These are phyloP conservation scores for Scotopteryx bipunctaria DNA, from an alignment of 2,888 invertebrate species.

Conservation along the genomic window DNA sequence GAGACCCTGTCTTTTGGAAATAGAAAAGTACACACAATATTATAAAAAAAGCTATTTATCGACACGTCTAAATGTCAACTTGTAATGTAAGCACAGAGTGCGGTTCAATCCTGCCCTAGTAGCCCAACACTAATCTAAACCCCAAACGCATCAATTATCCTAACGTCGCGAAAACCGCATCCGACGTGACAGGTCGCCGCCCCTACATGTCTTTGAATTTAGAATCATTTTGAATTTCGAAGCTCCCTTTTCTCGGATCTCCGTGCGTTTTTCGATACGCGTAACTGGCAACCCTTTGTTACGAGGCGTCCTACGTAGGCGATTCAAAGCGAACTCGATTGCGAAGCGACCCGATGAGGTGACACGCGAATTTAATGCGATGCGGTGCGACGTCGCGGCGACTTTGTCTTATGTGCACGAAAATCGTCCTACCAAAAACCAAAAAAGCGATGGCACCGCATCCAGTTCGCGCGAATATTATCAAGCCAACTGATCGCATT, in stretches of 20 bases:
- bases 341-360: no score
- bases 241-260: slow-evolving; percentile 31
- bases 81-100: not conserved
- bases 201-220: slow-evolving; percentile 73
- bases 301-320: no score
- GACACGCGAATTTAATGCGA: no score
- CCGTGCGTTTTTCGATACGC: slow-evolving; percentile 66
- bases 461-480: no score
- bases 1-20: no score
- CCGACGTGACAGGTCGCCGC: slow-evolving; percentile 68
- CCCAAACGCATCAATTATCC: slow-evolving; percentile 72
- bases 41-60: not conserved
- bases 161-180: slow-evolving; percentile 53
- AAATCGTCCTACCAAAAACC: no score
- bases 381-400: no score
- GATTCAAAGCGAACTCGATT: no score
- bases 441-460: no score
- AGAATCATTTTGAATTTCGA: slow-evolving; percentile 32
- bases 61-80: not conserved
- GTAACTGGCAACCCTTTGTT: slow-evolving; percentile 78
- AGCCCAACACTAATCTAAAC: slow-evolving; percentile 41
- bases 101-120: not conserved
- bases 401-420: no score
- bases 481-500: no score
- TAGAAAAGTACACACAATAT: not conserved